A percentile compares a stretch with the other conserved stretches of the same genome.
These are phyloP conservation scores for Triplophysa siluroides DNA, from an alignment of 2,113 vertebrate genomes.

Conservation along the genomic window DNA sequence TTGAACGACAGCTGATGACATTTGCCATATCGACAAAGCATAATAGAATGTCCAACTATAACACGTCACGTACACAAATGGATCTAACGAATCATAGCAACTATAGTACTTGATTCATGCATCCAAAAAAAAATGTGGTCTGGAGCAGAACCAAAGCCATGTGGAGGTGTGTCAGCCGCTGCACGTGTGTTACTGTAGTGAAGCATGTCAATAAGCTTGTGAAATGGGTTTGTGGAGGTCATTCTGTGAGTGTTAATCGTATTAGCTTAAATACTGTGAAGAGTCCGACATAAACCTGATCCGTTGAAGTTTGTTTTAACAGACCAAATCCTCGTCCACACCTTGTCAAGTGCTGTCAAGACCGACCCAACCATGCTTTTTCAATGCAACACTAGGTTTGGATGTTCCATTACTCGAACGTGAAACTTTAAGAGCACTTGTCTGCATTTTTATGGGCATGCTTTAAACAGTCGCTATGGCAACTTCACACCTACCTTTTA, in stretches of 20 bases:
- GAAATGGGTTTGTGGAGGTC: slow-evolving; percentile 16
- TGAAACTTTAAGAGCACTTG: slow-evolving; percentile 32
- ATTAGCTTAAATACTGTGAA: slow-evolving; percentile 34
- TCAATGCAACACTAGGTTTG: slow-evolving; percentile 18
- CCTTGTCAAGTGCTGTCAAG: too few species aligned
- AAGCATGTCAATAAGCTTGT: slow-evolving; percentile 9
- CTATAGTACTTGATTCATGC: neutral
- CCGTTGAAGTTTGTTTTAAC: slow-evolving; percentile 29
- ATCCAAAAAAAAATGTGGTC: neutral
- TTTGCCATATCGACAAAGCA: too few species aligned
- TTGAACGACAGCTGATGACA: too few species aligned
- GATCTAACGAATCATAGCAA: neutral
- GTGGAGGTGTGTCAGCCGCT: neutral
- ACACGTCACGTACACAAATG: too few species aligned
- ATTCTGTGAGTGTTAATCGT: slow-evolving; percentile 34
- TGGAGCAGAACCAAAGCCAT: slow-evolving; percentile 4
- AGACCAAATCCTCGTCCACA: neutral
- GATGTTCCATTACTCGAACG: slow-evolving; percentile 24
- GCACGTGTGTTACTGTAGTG: slow-evolving; percentile 19
- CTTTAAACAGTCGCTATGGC: slow-evolving; percentile 13
- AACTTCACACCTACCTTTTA: slow-evolving; percentile 42
- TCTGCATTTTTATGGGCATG: neutral
- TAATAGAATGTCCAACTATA: too few species aligned
- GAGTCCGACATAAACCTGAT: neutral
- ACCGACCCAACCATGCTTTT: neutral